These are phyloP conservation scores for Anguilla megastoma DNA, from an alignment of 2,797 vertebrate species.

Conservation along the genomic window DNA sequence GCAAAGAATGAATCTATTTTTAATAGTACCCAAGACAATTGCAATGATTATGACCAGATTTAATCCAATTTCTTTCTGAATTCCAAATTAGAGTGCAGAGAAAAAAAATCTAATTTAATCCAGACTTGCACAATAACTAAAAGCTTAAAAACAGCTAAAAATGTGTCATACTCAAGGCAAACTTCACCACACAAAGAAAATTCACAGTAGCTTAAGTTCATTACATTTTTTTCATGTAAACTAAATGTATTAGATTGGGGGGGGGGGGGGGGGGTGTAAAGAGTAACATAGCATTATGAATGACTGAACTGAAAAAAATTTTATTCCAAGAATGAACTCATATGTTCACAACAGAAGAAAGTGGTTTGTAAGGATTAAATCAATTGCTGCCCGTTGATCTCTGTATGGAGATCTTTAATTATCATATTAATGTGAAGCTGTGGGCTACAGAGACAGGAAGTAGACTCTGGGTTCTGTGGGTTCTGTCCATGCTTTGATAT, in stretches of 20 bases:
- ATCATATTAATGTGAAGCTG: conserved; percentile 37
- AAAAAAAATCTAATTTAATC: neutral
- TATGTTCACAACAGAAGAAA: neutral
- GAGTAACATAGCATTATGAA: neutral
- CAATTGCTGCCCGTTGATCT: conserved; percentile 26
- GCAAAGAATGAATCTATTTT: neutral
- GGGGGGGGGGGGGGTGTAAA: neutral
- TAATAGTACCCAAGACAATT: neutral
- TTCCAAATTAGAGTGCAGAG: neutral
- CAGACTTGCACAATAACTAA: conserved; percentile 14
- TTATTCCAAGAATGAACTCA: neutral
- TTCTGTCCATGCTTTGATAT: neutral
- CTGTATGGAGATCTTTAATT: conserved; percentile 30
- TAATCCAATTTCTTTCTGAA: neutral
- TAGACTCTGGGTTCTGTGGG: neutral
- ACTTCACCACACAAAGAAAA: neutral
- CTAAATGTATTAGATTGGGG: neutral
- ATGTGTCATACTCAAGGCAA: neutral
- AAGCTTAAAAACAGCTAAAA: conserved; percentile 14
- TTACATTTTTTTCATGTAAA: conserved; percentile 25
- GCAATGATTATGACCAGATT: neutral
- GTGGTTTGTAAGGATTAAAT: conserved; percentile 22
- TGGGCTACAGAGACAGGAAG: conserved; percentile 10
- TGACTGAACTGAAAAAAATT: conserved; percentile 10
- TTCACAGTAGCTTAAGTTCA: conserved; percentile 6